These are phyloP conservation scores for Embiotoca jacksoni DNA, from an alignment of 2,113 vertebrate genomes.

Conservation along the genomic window DNA sequence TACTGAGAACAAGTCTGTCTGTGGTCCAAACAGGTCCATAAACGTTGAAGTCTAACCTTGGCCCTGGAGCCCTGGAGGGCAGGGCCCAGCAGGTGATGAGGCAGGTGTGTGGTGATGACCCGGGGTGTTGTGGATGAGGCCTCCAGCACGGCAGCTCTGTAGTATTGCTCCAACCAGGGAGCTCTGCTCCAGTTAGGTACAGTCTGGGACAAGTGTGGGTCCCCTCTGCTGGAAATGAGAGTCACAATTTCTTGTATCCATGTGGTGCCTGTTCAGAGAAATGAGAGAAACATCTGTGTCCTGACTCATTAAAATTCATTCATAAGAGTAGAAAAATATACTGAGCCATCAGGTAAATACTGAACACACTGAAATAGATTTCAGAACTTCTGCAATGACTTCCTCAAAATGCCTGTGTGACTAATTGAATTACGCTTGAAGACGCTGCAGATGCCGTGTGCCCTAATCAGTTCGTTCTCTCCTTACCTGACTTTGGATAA, in stretches of 20 bases:
- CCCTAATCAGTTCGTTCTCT: neutral
- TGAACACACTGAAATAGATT: neutral
- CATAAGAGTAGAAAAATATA: neutral
- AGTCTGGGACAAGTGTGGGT: conserved; percentile 72
- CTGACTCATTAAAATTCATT: neutral
- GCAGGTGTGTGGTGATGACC: conserved; percentile 89
- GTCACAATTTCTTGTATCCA: conserved; percentile 92
- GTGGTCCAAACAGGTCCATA: neutral
- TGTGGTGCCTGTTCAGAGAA: conserved; percentile 85
- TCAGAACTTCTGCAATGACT: neutral
- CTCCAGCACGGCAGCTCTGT: conserved; percentile 66
- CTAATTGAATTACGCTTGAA: neutral
- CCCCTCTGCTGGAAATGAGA: conserved; percentile 82
- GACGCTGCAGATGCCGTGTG: neutral
- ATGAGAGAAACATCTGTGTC: neutral
- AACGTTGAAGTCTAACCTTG: conserved; percentile 77
- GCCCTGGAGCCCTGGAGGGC: conserved; percentile 82
- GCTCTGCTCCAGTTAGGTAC: conserved; percentile 88
- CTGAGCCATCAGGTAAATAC: too few species aligned
- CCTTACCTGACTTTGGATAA: conserved; percentile 91
- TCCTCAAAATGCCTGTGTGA: neutral
- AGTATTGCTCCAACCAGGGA: conserved; percentile 91
- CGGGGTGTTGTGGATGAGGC: conserved; percentile 54
- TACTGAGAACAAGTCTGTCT: neutral
- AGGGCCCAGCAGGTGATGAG: conserved; percentile 77